Conservation (phyloP, 2,888 invertebrate species). For the Epiperipatus broadwayi region DNA sequence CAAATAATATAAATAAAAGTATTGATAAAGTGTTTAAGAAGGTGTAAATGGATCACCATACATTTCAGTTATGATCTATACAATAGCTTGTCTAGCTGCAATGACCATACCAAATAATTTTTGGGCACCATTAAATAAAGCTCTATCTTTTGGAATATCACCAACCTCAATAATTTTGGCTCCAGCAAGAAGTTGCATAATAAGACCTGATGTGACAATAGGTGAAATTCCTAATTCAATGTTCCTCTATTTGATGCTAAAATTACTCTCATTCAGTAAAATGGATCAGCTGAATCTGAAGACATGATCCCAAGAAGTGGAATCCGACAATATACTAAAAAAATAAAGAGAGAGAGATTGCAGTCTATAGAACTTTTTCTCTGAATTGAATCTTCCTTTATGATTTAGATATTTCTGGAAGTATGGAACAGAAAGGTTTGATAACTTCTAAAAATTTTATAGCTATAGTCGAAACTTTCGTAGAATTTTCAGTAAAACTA, state of each 20-base stretch:
- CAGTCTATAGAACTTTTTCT: conserved; percentile 99
- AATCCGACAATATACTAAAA: conserved; percentile 98
- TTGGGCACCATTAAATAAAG: conserved; percentile 96
- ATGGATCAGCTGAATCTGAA: conserved; percentile 98
- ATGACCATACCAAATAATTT: no score
- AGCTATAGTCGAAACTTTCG: no score
- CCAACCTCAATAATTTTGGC: conserved; percentile 99
- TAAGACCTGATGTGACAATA: conserved; percentile 94
- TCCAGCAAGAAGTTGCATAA: conserved; percentile 96
- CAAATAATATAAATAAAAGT: no score
- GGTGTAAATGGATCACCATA: no score
- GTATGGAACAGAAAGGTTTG: conserved; percentile 98
- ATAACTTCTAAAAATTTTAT: conserved; percentile 99
- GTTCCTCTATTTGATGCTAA: conserved; percentile 84
- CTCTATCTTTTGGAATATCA: conserved; percentile 96
- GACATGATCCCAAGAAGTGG: conserved; percentile 99
- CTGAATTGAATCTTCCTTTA: conserved; percentile 99
- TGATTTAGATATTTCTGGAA: conserved; percentile 98
- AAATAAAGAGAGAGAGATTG: conserved; percentile 97
- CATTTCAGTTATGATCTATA: no score
- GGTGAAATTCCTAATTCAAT: conserved; percentile 99
- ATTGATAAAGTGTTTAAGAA: no score
- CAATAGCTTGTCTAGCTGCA: no score
- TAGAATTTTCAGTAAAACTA: no score
- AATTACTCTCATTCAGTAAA: conserved; percentile 99